Percentiles rank a stretch among this genome's conserved stretches.
phyloP scores from a whole-genome alignment of 2,113 vertebrate genomes.

The Mirza zaza region DNA sequence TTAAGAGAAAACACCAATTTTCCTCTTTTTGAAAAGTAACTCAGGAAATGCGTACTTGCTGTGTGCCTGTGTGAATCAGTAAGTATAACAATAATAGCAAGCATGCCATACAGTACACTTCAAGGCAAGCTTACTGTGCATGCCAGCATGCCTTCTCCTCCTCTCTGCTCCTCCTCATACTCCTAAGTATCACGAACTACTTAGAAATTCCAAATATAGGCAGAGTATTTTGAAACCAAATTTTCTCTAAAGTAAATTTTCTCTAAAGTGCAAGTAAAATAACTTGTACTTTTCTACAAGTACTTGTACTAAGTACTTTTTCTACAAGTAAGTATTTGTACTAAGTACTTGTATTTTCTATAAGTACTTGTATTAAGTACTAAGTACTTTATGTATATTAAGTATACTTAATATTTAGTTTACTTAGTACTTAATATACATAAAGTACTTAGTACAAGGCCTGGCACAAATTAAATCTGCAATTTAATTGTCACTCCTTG shows the following conservation, averaged over 20 bases:
- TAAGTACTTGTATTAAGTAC: no score
- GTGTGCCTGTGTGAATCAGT: neutral
- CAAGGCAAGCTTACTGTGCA: no score
- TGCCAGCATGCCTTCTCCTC: neutral
- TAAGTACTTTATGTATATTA: no score
- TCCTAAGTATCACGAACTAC: neutral
- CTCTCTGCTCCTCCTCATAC: neutral
- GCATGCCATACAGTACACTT: neutral
- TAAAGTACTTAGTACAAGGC: no score
- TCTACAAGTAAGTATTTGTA: no score
- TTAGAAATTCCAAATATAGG: neutral
- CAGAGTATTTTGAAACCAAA: neutral
- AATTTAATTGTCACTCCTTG: neutral
- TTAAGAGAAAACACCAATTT: neutral
- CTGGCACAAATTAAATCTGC: no score
- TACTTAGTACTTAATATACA: no score
- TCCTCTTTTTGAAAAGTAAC: neutral
- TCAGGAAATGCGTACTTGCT: neutral
- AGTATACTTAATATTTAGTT: no score
- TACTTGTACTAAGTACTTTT: no score
- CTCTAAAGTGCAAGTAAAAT: no score
- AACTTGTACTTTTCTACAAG: no score
- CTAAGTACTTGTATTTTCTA: no score
- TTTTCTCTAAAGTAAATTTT: neutral
- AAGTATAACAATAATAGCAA: neutral